Base-by-base conservation (phyloP, 2,113 vertebrate genomes). In the Clarias macrocephalus region DNA sequence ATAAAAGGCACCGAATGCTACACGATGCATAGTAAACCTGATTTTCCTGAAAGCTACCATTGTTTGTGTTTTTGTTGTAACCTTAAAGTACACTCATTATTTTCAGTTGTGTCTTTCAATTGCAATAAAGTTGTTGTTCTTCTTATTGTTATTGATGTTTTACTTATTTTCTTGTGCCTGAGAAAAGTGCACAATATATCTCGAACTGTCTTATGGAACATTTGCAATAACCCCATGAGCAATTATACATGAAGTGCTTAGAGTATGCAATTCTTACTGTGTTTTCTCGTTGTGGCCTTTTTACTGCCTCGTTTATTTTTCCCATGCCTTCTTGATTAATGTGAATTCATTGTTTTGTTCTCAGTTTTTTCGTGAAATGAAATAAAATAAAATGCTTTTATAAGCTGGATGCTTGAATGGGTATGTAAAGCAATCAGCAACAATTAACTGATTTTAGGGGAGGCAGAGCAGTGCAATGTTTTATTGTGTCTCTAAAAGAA, bases 341-440 rank as follows among this genome's bases (percentile, higher is more conserved):
- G 66, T 5, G 16, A 52, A 83, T 11, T 70, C 54, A 25, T 18
- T 42, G 80, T 33, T 63, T 82, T 65, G 59, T 37, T 82, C 30
- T 25, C 23, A 56, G n/a, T 56, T 70, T 70, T 33, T 10, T 72
- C 4, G 21, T 59, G 54, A 59, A 72, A 84, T 84, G 13, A 85
- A 85, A 75, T 83, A 12, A 83, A 83, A 15, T 66, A 12, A 83
- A 83, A 15, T 66, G 62, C 62, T 68, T 83, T 83, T 66, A 83
- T 68, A 16, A 11, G 4, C 28, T 75, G 72, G 37, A 5, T 73
- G 70, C 10, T 73, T 73, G 70, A 23, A 48, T 48, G 37, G 15
- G 42, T 76, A 15, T 52, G 23, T 76, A 15, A 76, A 52, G 23
- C n/a, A 76, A 48, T 52, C 72, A 75, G 42, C 42, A 75, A 15